A percentile compares a stretch with the other conserved stretches of the same genome.
Evolutionary conservation across 2,888 invertebrate genomes (phyloP).

Genomic region (Gerosis bhagava): DNA sequence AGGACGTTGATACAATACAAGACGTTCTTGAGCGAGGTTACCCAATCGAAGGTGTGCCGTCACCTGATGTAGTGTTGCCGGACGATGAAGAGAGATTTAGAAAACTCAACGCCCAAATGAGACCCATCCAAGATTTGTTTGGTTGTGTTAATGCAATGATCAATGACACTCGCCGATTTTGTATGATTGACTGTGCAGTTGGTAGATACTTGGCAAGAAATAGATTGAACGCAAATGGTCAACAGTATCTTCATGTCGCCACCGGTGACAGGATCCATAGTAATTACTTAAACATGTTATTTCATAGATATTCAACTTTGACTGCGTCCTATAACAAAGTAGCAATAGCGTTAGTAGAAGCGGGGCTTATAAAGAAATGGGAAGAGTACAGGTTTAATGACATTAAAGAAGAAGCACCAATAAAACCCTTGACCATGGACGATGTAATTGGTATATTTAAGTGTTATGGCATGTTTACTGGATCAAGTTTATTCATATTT

Average conservation of each 20-base stretch:
- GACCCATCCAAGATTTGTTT: slow-evolving; percentile 47
- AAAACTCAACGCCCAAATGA: slow-evolving; percentile 58
- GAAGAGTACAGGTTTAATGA: slow-evolving; percentile 60
- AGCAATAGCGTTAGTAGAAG: slow-evolving; percentile 57
- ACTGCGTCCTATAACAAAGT: slow-evolving; percentile 53
- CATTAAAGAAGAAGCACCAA: slow-evolving; percentile 57
- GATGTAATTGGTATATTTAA: slow-evolving; percentile 60
- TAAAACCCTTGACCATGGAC: slow-evolving; percentile 53
- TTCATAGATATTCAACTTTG: slow-evolving; percentile 58
- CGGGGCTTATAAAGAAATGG: slow-evolving; percentile 70
- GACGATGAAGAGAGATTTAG: slow-evolving; percentile 55
- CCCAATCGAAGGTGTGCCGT: slow-evolving; percentile 63
- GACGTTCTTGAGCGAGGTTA: slow-evolving; percentile 67
- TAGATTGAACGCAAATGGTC: slow-evolving; percentile 57
- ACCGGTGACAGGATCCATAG: slow-evolving; percentile 63
- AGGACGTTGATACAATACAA: slow-evolving; percentile 68
- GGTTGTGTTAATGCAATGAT: slow-evolving; percentile 53
- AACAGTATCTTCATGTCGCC: slow-evolving; percentile 67
- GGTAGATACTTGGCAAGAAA: slow-evolving; percentile 59
- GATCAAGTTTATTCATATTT: slow-evolving; percentile 47
- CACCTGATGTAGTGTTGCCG: slow-evolving; percentile 68
- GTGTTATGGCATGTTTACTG: slow-evolving; percentile 43
- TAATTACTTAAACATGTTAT: slow-evolving; percentile 58
- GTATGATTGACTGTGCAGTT: slow-evolving; percentile 67
- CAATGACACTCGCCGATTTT: slow-evolving; percentile 59